Conservation (phyloP, 2,888 invertebrate species). For the Eupeodes luniger region DNA sequence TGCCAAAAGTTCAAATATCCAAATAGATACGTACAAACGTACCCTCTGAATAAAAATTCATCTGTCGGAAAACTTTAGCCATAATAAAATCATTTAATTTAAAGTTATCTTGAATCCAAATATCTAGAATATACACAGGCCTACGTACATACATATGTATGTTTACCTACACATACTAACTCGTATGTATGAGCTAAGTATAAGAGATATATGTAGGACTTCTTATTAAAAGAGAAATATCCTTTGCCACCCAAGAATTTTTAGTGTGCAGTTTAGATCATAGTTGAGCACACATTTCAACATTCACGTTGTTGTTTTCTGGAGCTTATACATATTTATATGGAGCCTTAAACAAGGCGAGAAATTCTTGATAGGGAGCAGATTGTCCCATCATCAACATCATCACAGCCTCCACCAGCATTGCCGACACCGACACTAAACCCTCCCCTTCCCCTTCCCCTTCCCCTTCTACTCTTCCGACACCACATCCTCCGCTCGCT, state of each 20-base stretch:
- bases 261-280: conserved; percentile 21
- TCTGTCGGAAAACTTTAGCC: not conserved
- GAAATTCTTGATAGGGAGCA: conserved; percentile 25
- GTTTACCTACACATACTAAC: too few species aligned
- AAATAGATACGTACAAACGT: not conserved
- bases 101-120: conserved; percentile 9
- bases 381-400: conserved; percentile 4
- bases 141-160: too few species aligned
- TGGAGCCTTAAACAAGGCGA: conserved; percentile 1
- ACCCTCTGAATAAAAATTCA: not conserved
- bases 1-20: conserved; percentile 12
- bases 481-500: too few species aligned
- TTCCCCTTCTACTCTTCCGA: too few species aligned
- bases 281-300: conserved; percentile 11
- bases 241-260: conserved; percentile 29
- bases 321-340: not conserved
- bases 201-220: not conserved
- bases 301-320: not conserved
- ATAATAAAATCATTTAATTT: conserved; percentile 33
- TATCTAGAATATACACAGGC: not conserved
- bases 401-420: too few species aligned
- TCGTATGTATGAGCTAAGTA: too few species aligned
- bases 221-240: conserved; percentile 25
- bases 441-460: too few species aligned
- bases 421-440: too few species aligned